Evolutionary conservation across 2,113 vertebrate genomes (phyloP), one percentile per base, ranked within the genome.

Genomic region (Oreochromis spilurus): DNA sequence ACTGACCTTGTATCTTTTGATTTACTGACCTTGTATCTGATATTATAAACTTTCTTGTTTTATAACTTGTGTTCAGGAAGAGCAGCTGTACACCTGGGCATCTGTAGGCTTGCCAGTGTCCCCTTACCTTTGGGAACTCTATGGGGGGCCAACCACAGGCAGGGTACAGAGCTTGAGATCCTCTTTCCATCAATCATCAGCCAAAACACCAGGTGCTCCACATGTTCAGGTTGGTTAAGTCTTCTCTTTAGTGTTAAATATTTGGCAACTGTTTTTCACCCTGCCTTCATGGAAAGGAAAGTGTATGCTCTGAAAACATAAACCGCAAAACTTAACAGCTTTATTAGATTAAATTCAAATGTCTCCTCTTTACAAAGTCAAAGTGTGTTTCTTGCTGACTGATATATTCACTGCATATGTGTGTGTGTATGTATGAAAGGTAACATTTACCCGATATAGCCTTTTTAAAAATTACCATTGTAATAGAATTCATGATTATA

Each of bases 81-180:
- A 95, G 75, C 95, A 95, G 90, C 89, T 95, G 72, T 96, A 95
- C 81, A 96, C 95, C 7, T 96, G 95, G 95, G 92, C 92, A 1
- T 88, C 92, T 24, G 29, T 96, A 1, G 94, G 95, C 21, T 81
- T 94, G 67, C 94, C 93, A 9, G 94, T 95, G 55, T 94, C 95
- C 4, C 84, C 92, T 43, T 87, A 94, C 58, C 75, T 95, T 31
- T 94, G 94, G 94, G 95, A 96, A 24, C 75, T 90, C n/a, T 93
- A 94, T 12, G 92, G 92, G 11, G 90, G 92, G 2, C 82, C 90
- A 84, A 80, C 82, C 29, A 31, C 88, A 29, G 86, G 80, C 78
- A 90, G 87, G 80, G 70, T 77, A 6, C 85, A 87, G 5, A 80
- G 84, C 43, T 72, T 82, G 9, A 89, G 85, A 75, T 88, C 90